These are phyloP conservation scores for Teinopalpus imperialis DNA, from an alignment of 2,888 invertebrate species.

Conservation along the genomic window DNA sequence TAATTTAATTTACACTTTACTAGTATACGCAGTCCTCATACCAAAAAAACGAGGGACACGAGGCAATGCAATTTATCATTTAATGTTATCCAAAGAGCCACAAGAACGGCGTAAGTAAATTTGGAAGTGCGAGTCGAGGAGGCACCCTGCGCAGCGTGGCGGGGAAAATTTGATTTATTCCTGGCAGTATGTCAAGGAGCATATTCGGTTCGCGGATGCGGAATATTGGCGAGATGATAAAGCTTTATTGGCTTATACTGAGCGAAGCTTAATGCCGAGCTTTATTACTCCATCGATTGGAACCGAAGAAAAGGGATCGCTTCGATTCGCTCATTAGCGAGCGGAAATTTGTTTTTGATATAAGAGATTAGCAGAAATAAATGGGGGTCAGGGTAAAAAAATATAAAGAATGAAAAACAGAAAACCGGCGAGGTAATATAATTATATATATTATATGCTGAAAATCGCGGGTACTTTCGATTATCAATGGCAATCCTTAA, in stretches of 20 bases:
- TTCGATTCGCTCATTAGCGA: constrained; percentile 31
- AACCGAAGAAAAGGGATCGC: constrained; percentile 30
- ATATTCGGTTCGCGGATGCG: constrained; percentile 59
- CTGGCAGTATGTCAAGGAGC: constrained; percentile 68
- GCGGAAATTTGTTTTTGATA: constrained; percentile 29
- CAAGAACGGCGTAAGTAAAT: constrained; percentile 17
- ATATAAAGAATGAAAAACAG: constrained; percentile 18
- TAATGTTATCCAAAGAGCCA: constrained; percentile 27
- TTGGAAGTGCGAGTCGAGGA: constrained; percentile 26
- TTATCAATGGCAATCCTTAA: constrained; percentile 14
- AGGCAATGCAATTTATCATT: constrained; percentile 29
- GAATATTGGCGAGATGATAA: constrained; percentile 63
- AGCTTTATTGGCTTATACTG: constrained; percentile 66
- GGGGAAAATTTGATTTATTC: constrained; percentile 66
- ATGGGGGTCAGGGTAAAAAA: background rate
- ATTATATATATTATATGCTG: constrained; percentile 18
- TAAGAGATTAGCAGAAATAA: constrained; percentile 25
- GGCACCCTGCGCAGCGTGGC: constrained; percentile 31
- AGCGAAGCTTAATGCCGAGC: constrained; percentile 44
- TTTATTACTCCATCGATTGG: constrained; percentile 45
- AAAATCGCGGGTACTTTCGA: constrained; percentile 12
- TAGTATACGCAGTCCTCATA: too few species aligned
- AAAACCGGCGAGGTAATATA: background rate
- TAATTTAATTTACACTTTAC: constrained; percentile 7
- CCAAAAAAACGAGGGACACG: background rate